A percentile compares a stretch with the other conserved stretches of the same genome.
These are phyloP conservation scores for Crotophaga sulcirostris DNA, from an alignment of 2,113 vertebrate species.

Conservation along the genomic window DNA sequence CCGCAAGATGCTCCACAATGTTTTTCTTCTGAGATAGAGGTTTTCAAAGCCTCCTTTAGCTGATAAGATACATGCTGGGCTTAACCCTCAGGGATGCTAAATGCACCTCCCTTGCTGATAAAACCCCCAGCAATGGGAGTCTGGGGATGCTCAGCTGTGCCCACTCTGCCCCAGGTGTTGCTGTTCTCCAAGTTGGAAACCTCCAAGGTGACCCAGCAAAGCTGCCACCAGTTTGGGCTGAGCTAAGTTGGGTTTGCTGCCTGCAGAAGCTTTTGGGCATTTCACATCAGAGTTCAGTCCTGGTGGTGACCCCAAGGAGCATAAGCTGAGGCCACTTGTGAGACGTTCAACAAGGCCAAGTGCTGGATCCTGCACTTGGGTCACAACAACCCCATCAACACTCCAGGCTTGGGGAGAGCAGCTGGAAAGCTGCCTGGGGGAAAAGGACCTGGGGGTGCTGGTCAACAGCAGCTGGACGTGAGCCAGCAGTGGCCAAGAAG, in stretches of 20 bases:
- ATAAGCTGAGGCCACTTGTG: neutral
- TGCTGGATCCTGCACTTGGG: too few species aligned
- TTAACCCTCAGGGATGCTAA: neutral
- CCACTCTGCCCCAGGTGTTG: neutral
- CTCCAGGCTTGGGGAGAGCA: too few species aligned
- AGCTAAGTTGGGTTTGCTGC: neutral
- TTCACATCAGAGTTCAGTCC: neutral
- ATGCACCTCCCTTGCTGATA: neutral
- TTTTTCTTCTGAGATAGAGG: neutral
- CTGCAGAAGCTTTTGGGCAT: neutral
- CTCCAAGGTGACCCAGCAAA: neutral
- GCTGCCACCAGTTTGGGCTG: rapidly evolving
- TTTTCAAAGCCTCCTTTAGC: neutral
- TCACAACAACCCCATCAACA: too few species aligned
- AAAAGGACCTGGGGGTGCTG: too few species aligned
- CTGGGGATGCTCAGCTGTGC: neutral
- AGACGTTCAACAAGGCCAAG: too few species aligned
- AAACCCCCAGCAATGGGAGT: neutral
- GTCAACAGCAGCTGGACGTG: too few species aligned
- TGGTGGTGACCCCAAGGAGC: rapidly evolving
- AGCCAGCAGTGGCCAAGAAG: too few species aligned
- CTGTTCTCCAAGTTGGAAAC: neutral
- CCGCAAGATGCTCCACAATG: neutral
- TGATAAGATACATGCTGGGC: neutral
- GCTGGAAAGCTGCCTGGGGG: too few species aligned